Base-by-base conservation (phyloP, 2,888 invertebrate genomes). In the Morpho achilles region DNA sequence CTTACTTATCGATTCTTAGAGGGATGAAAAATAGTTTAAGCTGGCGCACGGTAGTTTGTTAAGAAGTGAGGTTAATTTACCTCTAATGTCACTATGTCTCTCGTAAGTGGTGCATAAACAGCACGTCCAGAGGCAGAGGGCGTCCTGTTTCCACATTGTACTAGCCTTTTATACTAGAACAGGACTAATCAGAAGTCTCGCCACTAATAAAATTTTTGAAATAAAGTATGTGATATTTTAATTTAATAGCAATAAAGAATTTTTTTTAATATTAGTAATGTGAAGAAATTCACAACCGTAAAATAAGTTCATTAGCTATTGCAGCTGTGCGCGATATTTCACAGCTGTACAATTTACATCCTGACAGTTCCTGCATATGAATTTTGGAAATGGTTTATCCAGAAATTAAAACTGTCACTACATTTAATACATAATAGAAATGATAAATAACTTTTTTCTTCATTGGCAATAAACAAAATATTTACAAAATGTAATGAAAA, bases 261-360 rank as follows among this genome's bases (percentile, higher is more conserved):
- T 8, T 46, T 46, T 7, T 22, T 2, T 46, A 46, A 7, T 46
- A 46, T 46, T 70, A 70, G 74, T 75, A 32, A 79, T 80, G 81
- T 80, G 74, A 75, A 75, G 73, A 79, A 78, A 82, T 82, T 84
- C 79, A 82, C 78, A 75, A 75, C 76, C 80, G 77, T 83, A 81
- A 84, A 86, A 75, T 76, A 81, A 73, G 79, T 86, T 85, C 85
- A 85, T 85, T 86, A 84, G 83, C 74, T 68, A 69, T 54, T 73
- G 76, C 83, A 84, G 83, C 83, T 83, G 82, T 69, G 72, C 77
- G 69, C 76, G 67, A 84, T 84, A 83, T 84, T 85, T 86, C 78
- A 82, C 77, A 68, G 67, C 75, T 75, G 64, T 70, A 79, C 79
- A 79, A 79, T 82, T 82, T 82, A 75, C 77, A 72, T 68, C 57